Base-by-base conservation (phyloP, 2,113 vertebrate genomes). In the Sturnus vulgaris region DNA sequence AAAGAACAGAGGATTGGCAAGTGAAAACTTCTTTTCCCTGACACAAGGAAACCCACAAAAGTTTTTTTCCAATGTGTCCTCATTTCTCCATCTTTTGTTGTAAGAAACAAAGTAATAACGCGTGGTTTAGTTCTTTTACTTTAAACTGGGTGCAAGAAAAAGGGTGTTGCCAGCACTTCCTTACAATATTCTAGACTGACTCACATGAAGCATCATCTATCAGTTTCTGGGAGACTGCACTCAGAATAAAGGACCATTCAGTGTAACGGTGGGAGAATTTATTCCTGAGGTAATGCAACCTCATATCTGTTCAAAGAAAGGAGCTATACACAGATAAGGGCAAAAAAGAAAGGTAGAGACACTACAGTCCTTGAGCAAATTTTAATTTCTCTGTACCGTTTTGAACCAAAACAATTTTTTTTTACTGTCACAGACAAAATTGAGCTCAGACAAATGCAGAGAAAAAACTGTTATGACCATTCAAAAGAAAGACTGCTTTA, bases 321-420 rank as follows among this genome's bases (percentile, higher is more conserved):
- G 12, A 80, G 17, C 71, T 31, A 44, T 7, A 72, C 3, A 39
- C 7, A 20, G 27, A 55, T 12, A 68, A 40, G 7, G 5, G 59
- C 10, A 77, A 16, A 42, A 65, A 76, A 80, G 24, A 70, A 59
- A 15, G 33, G 27, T n/a, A 56, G 31, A 77, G 17, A 63, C 17
- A 78, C 5, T 55, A 73, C 60, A 66, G n/a, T 78, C 44, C 66
- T 95, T 96, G 61, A 96, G 61, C 23, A 95, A 44, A 46, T 73
- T 96, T 97, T 92, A 87, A 70, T 88, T 94, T 97, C 47, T 96
- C 66, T 94, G 35, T 87, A 52, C 39, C 92, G 23, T 86, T 96
- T 95, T 89, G 89, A 76, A 87, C 42, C 70, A 95, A 96, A 92
- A 23, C 57, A 91, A 88, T 96, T 86, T 88, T 49, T 49, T 49